A percentile compares a stretch with the other conserved stretches of the same genome.
Conservation (phyloP, 1,140 invertebrate species). For the Asobara japonica region DNA sequence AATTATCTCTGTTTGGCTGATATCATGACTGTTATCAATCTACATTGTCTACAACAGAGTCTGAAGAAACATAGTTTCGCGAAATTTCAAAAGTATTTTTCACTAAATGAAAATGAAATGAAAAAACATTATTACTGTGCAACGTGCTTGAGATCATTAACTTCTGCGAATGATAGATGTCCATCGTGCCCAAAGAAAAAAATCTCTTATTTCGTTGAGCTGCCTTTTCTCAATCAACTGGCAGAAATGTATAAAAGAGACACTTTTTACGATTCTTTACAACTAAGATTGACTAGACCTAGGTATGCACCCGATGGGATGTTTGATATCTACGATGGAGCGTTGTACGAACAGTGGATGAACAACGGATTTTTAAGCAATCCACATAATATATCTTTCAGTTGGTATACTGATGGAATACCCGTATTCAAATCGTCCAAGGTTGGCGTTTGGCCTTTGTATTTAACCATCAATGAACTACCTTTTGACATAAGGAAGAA, state of each 20-base stretch:
- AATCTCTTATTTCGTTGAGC: conserved; percentile 28
- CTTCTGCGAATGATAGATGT: neutral
- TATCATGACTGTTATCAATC: too few relatives aligned
- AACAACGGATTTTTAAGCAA: neutral
- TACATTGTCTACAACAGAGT: neutral
- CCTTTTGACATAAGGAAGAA: conserved; percentile 21
- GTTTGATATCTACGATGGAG: conserved; percentile 23
- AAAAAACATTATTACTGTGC: too few relatives aligned
- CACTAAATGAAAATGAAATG: too few relatives aligned
- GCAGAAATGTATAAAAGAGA: conserved; percentile 32
- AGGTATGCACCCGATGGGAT: neutral
- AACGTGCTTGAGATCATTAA: neutral
- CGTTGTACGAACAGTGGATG: conserved; percentile 3
- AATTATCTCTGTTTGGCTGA: too few relatives aligned
- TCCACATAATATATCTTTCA: conserved; percentile 19
- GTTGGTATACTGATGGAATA: conserved; percentile 26
- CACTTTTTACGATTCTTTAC: conserved; percentile 29
- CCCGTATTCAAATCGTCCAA: conserved; percentile 21
- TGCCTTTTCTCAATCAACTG: conserved; percentile 29
- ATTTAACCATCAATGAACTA: conserved; percentile 27
- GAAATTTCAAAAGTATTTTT: neutral
- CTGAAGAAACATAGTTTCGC: neutral
- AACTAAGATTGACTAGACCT: conserved; percentile 21
- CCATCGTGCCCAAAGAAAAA: neutral
- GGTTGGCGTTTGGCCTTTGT: conserved; percentile 13